Evolutionary conservation across 2,797 vertebrate genomes (phyloP).

Genomic region (Buphagus erythrorhynchus): DNA sequence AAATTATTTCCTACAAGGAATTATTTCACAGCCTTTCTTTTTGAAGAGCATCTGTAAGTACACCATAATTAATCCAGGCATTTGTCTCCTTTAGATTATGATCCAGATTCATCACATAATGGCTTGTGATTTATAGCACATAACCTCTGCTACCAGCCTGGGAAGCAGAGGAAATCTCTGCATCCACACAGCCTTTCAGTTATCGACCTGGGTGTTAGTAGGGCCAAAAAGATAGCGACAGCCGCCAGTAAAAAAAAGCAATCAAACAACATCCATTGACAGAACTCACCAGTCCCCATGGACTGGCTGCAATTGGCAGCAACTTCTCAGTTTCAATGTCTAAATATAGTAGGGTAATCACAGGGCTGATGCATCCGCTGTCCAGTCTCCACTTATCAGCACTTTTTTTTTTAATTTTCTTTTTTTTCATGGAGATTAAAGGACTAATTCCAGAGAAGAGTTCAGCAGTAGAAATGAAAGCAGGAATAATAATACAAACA

Average conservation of each 20-base stretch:
- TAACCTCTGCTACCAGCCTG: not conserved
- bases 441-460: not conserved
- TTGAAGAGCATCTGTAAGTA: not conserved
- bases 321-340: slow-evolving; percentile 34
- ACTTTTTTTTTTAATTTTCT: not conserved
- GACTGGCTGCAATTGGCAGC: not conserved
- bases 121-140: not conserved
- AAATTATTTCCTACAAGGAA: not conserved
- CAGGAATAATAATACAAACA: not conserved
- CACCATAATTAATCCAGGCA: not conserved
- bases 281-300: not conserved
- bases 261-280: slow-evolving; percentile 27
- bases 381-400: slow-evolving; percentile 7
- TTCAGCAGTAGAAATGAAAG: not conserved
- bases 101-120: not conserved
- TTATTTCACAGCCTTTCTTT: not conserved
- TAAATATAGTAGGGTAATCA: slow-evolving; percentile 48
- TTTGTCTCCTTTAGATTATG: not conserved
- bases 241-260: slow-evolving; percentile 18
- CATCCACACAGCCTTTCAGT: not conserved
- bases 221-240: slow-evolving; percentile 19
- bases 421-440: not conserved
- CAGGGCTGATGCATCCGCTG: not conserved
- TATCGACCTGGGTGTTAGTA: not conserved
- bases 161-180: not conserved